Evolutionary conservation across 2,113 vertebrate genomes (phyloP).

Genomic region (Gulo gulo): DNA sequence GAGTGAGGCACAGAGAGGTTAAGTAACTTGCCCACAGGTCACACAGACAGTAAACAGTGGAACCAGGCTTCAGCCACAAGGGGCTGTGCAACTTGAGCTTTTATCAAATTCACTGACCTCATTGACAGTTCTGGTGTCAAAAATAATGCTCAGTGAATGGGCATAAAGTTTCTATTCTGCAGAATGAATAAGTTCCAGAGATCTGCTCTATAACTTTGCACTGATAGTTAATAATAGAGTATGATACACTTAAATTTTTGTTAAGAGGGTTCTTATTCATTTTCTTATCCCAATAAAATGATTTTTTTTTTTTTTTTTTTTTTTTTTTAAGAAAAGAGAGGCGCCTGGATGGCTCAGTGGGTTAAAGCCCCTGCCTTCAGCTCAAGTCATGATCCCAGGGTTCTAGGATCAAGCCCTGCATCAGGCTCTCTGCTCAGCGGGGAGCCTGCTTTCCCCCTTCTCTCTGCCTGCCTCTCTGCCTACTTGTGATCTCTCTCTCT

Average conservation of each 20-base stretch:
- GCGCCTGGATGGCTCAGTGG: too few relatives aligned
- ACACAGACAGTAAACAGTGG: neutral
- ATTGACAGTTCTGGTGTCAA: too few relatives aligned
- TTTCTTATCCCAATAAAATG: neutral
- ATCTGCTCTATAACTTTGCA: neutral
- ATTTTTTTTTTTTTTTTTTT: neutral
- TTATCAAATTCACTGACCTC: neutral
- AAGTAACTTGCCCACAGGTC: neutral
- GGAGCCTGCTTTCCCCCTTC: too few relatives aligned
- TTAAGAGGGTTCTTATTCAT: neutral
- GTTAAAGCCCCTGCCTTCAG: too few relatives aligned
- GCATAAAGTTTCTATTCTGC: neutral
- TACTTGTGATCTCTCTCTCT: too few relatives aligned
- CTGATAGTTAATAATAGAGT: neutral
- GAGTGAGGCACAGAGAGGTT: neutral
- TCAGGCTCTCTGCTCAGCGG: too few relatives aligned
- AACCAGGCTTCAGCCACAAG: neutral
- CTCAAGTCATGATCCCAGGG: too few relatives aligned
- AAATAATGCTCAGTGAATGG: neutral
- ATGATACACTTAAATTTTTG: neutral
- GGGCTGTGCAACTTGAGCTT: rapidly evolving
- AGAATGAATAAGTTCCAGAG: neutral
- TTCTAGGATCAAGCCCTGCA: too few relatives aligned
- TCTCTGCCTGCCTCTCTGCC: too few relatives aligned
- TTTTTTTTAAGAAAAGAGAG: neutral